Base-by-base conservation (phyloP, 1,140 invertebrate genomes). In the Papilio machaon region DNA sequence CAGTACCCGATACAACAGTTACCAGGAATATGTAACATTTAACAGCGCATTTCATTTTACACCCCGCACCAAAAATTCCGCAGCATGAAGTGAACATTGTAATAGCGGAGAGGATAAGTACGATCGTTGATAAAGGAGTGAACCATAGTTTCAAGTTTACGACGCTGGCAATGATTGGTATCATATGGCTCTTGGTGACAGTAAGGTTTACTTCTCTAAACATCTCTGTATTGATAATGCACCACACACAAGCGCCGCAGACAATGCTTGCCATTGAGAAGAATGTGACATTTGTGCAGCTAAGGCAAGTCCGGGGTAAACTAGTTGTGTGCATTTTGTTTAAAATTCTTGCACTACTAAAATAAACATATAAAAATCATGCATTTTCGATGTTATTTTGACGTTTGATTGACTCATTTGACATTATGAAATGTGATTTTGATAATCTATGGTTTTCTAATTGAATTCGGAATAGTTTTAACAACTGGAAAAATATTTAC, bases 11-110 rank as follows among this genome's bases (percentile, higher is more conserved):
- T 81, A 93, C 73, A 0, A 89, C 52, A 0, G 90, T 90, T 0
- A 90, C 89, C 5, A 94, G 84, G 46, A 94, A 91, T 30, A 94
- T 87, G 83, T 94, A 94, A 5, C 89, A 87, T 81, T 94, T 92
- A 11, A 94, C 84, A 0, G 91, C 91, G 70, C 92, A 94, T 87
- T 92, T 91, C 1, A 90, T 64, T 81, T 88, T 91, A 76, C 92
- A 94, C 0, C 91, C 91, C 2, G 92, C 90, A 0, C 92, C 91
- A 11, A 94, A 78, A 6, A 94, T 85, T 0, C 93, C 93, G 54
- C 92, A 94, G 38, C 92, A 93, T 0, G 93, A 91, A 10, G 92
- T 93, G 52, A 93, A 70, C 84, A 93, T 91, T 1, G 87, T 87
- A 1, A 93, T 38, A 2, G 83, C 47, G 13, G 88, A 79, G 23